Evolutionary conservation across 2,888 invertebrate genomes (phyloP).

Genomic region (Crioceris asparagi): DNA sequence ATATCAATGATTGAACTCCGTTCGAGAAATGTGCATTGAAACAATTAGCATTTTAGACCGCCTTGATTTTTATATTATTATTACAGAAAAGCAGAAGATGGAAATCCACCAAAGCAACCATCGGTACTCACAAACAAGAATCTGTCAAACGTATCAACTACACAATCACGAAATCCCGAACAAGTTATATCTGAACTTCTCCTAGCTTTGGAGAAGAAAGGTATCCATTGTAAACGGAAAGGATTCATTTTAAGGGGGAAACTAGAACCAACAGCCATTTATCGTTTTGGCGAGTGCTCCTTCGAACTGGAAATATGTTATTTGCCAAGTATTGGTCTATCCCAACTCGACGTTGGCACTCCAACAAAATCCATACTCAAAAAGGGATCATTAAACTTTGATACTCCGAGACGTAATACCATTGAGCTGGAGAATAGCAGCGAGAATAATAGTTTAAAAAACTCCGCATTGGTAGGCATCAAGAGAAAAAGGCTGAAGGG

Average conservation of each 20-base stretch:
- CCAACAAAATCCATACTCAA: conserved; percentile 28
- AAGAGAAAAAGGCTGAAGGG: conserved; percentile 64
- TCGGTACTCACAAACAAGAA: conserved; percentile 36
- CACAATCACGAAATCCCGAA: conserved; percentile 53
- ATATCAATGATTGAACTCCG: too few relatives aligned
- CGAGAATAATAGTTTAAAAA: not conserved
- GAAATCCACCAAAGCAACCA: too few relatives aligned
- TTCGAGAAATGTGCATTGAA: too few relatives aligned
- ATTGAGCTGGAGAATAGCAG: not conserved
- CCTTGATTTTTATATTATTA: too few relatives aligned
- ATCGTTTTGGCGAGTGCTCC: conserved; percentile 39
- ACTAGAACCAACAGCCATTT: conserved; percentile 37
- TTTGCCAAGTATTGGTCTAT: conserved; percentile 35
- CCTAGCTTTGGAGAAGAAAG: conserved; percentile 49
- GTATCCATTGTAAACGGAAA: conserved; percentile 52
- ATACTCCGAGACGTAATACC: conserved; percentile 9
- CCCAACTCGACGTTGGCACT: conserved; percentile 16
- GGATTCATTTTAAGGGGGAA: conserved; percentile 58
- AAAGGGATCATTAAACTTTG: conserved; percentile 18
- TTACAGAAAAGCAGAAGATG: too few relatives aligned
- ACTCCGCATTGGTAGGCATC: conserved; percentile 45
- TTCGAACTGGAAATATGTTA: conserved; percentile 63
- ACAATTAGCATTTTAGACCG: too few relatives aligned
- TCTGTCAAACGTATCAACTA: conserved; percentile 61
- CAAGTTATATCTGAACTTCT: conserved; percentile 50